Percentiles rank a stretch among this genome's conserved stretches.
Evolutionary conservation across 2,797 vertebrate genomes (phyloP).

Genomic region (Eutrigla gurnardus): DNA sequence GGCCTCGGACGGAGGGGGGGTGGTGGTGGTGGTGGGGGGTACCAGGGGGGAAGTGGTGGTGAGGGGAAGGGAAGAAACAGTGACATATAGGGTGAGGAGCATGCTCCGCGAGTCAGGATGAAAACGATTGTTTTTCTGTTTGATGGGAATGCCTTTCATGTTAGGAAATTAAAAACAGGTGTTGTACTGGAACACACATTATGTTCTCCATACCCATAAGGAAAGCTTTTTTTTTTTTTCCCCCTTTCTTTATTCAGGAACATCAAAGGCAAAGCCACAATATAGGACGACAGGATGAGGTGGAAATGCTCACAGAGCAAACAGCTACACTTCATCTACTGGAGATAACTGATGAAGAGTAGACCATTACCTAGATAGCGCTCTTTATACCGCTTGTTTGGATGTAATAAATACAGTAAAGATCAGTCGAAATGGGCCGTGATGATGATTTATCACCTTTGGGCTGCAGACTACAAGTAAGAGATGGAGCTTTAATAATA

Average conservation of each 20-base stretch:
- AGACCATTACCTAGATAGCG: slow-evolving; percentile 6
- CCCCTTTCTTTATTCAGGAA: slow-evolving; percentile 74
- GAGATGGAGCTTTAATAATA: neutral
- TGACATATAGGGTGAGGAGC: slow-evolving; percentile 73
- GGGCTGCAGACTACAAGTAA: neutral
- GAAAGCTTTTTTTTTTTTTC: slow-evolving; percentile 87
- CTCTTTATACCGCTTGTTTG: neutral
- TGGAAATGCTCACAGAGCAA: slow-evolving; percentile 62
- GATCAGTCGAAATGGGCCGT: neutral
- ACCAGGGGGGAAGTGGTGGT: slow-evolving; percentile 13
- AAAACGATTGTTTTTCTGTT: slow-evolving; percentile 91
- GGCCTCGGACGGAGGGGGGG: slow-evolving; percentile 11
- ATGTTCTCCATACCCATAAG: slow-evolving; percentile 85
- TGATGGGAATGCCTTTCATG: slow-evolving; percentile 97
- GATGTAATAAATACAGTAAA: slow-evolving; percentile 11
- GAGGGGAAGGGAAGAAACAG: slow-evolving; percentile 37
- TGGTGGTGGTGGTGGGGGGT: slow-evolving; percentile 14
- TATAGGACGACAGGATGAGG: slow-evolving; percentile 74
- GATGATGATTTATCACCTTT: neutral
- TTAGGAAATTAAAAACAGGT: slow-evolving; percentile 98
- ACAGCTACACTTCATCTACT: slow-evolving; percentile 45
- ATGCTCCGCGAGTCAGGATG: slow-evolving; percentile 86
- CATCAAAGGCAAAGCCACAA: slow-evolving; percentile 93
- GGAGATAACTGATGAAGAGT: slow-evolving; percentile 44
- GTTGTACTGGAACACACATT: slow-evolving; percentile 90